These are phyloP conservation scores for Myotis findleyi DNA, from an alignment of 2,797 vertebrate species.

Conservation along the genomic window DNA sequence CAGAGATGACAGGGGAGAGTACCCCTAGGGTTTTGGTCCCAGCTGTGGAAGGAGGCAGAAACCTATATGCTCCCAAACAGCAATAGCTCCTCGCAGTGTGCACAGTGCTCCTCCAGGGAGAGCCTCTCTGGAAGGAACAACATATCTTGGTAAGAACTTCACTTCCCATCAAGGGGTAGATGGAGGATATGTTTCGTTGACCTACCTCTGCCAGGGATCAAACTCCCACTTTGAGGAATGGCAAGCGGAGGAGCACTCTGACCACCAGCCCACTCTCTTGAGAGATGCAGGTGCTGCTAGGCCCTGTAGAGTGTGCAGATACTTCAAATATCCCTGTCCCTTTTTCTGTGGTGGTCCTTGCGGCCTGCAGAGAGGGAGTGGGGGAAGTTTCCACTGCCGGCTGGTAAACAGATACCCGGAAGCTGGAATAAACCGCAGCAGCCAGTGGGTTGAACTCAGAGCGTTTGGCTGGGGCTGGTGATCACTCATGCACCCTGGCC, in stretches of 20 bases:
- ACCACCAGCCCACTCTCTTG: background rate
- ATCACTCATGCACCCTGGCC: background rate
- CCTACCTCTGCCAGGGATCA: background rate
- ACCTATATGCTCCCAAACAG: background rate
- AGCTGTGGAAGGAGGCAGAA: background rate
- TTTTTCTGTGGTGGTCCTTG: background rate
- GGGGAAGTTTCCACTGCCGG: background rate
- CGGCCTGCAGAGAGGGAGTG: background rate
- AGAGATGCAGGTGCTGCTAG: background rate
- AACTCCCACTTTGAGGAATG: background rate
- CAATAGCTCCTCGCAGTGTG: background rate
- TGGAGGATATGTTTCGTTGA: background rate
- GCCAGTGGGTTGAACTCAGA: background rate
- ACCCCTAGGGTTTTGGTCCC: background rate
- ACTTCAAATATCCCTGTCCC: background rate
- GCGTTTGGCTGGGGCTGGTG: background rate
- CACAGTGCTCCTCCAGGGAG: background rate
- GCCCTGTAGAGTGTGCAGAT: background rate
- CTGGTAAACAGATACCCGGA: background rate
- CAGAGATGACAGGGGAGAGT: background rate
- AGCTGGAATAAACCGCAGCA: background rate
- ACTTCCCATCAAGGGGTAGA: background rate
- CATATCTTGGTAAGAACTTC: no score
- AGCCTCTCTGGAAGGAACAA: background rate
- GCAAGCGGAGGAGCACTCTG: background rate